These are phyloP conservation scores for Solenopsis fugax DNA, from an alignment of 1,140 invertebrate genomes.

Conservation along the genomic window DNA sequence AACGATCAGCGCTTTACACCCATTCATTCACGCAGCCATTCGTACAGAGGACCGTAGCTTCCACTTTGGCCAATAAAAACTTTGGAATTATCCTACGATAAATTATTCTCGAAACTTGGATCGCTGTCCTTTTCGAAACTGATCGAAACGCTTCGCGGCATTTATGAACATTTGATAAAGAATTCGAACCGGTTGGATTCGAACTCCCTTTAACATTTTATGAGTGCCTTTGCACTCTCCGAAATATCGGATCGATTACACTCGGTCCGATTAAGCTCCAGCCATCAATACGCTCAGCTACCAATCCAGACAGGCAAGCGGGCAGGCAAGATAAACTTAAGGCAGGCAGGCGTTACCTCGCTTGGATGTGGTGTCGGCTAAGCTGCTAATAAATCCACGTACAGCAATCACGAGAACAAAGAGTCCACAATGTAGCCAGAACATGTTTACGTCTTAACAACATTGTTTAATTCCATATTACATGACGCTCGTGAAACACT, in stretches of 20 bases:
- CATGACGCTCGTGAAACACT: conserved; percentile 84
- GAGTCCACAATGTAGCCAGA: conserved; percentile 86
- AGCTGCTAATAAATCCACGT: conserved; percentile 86
- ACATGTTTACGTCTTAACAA: conserved; percentile 87
- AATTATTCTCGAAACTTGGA: neutral
- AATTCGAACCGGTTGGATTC: neutral
- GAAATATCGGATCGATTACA: neutral
- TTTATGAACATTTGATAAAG: neutral
- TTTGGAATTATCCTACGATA: neutral
- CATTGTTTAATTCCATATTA: conserved; percentile 87
- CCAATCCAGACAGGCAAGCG: neutral
- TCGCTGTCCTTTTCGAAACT: conserved; percentile 16
- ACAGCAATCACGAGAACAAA: conserved; percentile 86
- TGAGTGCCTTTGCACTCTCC: neutral
- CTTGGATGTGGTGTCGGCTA: conserved; percentile 84
- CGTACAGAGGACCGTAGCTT: conserved; percentile 18
- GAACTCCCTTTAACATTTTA: neutral
- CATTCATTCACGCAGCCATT: conserved; percentile 50
- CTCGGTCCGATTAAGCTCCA: conserved; percentile 18
- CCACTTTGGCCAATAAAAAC: conserved; percentile 26
- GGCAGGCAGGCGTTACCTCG: conserved; percentile 82
- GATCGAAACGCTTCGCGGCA: neutral
- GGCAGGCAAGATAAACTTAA: neutral
- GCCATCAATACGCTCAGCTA: conserved; percentile 27
- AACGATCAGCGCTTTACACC: conserved; percentile 43